These are phyloP conservation scores for Eristalinus aeneus DNA, from an alignment of 2,888 invertebrate genomes.

Conservation along the genomic window DNA sequence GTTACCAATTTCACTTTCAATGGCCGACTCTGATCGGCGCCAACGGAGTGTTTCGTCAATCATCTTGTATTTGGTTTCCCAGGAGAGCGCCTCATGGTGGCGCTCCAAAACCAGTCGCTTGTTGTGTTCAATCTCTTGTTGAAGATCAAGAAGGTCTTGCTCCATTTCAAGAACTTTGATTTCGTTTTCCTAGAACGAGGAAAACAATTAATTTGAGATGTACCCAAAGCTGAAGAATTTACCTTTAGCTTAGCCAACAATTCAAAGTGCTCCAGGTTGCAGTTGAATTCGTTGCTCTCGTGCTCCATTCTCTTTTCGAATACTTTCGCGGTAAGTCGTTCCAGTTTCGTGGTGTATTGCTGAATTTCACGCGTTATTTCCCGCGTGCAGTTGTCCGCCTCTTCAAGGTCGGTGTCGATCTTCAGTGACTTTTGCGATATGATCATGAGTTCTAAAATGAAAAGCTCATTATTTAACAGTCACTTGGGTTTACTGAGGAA, in stretches of 20 bases:
- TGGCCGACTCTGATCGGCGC: conserved; percentile 85
- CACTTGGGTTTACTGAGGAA: neutral
- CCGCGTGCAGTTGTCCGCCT: conserved; percentile 82
- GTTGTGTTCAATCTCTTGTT: conserved; percentile 84
- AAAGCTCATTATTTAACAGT: neutral
- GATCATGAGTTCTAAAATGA: conserved; percentile 80
- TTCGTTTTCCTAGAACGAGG: conserved; percentile 84
- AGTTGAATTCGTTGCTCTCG: conserved; percentile 82
- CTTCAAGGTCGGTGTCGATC: conserved; percentile 85
- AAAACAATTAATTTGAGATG: neutral
- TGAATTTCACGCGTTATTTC: conserved; percentile 84
- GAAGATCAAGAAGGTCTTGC: conserved; percentile 85
- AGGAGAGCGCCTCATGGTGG: conserved; percentile 87
- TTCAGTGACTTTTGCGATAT: conserved; percentile 89
- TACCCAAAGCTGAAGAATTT: neutral
- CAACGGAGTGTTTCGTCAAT: conserved; percentile 87
- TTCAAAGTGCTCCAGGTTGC: conserved; percentile 82
- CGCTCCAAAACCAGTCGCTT: conserved; percentile 84
- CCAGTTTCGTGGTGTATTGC: conserved; percentile 83
- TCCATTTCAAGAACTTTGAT: conserved; percentile 85
- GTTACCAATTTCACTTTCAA: conserved; percentile 86
- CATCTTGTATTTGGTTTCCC: conserved; percentile 90
- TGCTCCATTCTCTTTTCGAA: conserved; percentile 82
- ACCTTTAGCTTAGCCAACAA: conserved; percentile 82
- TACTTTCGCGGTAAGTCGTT: conserved; percentile 83